Percentiles rank a stretch among this genome's conserved stretches.
Conservation (phyloP, 2,888 invertebrate species). For the Anorthoa munda region DNA sequence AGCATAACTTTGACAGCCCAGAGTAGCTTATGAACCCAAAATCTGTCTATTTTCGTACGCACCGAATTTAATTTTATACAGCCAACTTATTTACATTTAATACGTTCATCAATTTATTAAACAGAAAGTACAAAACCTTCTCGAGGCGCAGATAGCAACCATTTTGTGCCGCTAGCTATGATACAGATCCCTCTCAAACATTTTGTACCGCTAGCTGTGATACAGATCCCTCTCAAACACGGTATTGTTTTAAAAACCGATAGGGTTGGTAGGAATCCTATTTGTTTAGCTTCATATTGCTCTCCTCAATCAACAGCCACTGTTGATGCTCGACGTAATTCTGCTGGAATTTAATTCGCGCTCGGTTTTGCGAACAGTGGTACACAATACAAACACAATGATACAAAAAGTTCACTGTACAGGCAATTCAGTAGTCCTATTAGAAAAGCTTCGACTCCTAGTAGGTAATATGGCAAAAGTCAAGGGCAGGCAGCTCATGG, state of each 20-base stretch:
- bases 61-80: too few relatives aligned
- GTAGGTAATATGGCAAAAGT: too few relatives aligned
- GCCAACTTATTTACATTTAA: too few relatives aligned
- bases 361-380: constrained; percentile 29
- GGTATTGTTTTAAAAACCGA: constrained; percentile 32
- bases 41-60: too few relatives aligned
- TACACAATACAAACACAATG: constrained; percentile 26
- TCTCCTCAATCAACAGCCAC: constrained; percentile 47
- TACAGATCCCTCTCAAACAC: neutral
- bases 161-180: neutral
- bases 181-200: neutral
- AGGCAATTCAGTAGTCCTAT: constrained; percentile 25
- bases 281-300: constrained; percentile 38
- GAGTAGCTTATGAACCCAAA: too few relatives aligned
- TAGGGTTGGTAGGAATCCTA: constrained; percentile 17
- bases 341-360: constrained; percentile 46
- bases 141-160: neutral
- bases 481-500: too few relatives aligned
- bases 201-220: neutral
- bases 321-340: constrained; percentile 46
- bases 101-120: neutral
- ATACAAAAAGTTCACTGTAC: constrained; percentile 18
- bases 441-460: too few relatives aligned
- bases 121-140: too few relatives aligned
- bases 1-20: too few relatives aligned